Conservation (phyloP, 1,140 invertebrate genomes). For the Drosophila kanapiae region DNA sequence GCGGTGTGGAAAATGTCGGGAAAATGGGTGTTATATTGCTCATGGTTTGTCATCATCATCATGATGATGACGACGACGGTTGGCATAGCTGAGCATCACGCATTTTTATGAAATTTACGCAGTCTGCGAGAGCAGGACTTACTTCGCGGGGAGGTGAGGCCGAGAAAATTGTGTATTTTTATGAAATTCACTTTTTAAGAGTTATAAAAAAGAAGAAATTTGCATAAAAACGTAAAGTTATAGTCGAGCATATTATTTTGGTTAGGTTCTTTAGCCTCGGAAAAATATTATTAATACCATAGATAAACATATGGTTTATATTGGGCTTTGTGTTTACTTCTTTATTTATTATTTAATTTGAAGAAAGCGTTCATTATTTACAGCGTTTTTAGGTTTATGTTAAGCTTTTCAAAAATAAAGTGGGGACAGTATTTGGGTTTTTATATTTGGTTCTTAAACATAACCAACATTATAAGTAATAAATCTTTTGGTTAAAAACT, state of each 20-base stretch:
- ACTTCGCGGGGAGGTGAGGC: neutral
- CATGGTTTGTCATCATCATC: constrained; percentile 31
- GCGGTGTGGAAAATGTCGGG: neutral
- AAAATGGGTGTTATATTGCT: constrained; percentile 32
- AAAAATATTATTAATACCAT: too few relatives aligned
- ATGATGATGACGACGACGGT: constrained; percentile 1
- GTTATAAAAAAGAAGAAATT: neutral
- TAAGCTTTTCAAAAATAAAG: neutral
- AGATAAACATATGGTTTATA: neutral
- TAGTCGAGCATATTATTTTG: neutral
- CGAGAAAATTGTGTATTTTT: constrained; percentile 1
- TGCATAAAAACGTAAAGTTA: neutral
- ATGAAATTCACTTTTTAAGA: neutral
- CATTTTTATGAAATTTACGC: constrained; percentile 43
- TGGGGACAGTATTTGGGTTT: neutral
- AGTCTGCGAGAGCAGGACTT: neutral
- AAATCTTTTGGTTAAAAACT: too few relatives aligned
- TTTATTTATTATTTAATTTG: too few relatives aligned
- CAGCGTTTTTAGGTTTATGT: neutral
- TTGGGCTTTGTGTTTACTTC: neutral
- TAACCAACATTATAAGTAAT: neutral
- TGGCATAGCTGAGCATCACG: constrained; percentile 34
- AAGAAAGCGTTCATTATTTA: neutral
- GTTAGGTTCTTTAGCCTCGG: neutral
- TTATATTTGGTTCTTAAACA: neutral